These are phyloP conservation scores for Clarias laeviceps DNA, from an alignment of 2,797 vertebrate species.

Conservation along the genomic window DNA sequence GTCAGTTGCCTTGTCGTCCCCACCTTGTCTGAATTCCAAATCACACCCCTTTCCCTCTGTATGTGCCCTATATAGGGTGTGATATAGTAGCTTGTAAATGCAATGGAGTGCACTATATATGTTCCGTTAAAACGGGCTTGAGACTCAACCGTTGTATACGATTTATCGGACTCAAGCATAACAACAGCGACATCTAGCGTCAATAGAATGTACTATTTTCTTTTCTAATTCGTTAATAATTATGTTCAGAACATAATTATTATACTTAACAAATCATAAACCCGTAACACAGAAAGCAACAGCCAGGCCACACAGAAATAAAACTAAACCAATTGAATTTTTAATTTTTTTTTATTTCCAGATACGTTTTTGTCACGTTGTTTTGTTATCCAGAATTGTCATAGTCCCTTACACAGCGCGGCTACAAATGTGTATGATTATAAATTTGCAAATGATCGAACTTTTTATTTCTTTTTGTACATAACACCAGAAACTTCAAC, in stretches of 20 bases:
- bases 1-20: slow-evolving; percentile 19
- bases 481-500: neutral
- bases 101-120: neutral
- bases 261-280: neutral
- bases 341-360: neutral
- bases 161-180: neutral
- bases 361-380: too few species aligned
- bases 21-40: slow-evolving; percentile 1
- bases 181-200: slow-evolving; percentile 34
- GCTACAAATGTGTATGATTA: neutral
- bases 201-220: neutral
- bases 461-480: neutral
- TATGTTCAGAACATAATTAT: neutral
- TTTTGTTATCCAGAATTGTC: neutral
- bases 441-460: neutral
- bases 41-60: neutral
- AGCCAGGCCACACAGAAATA: neutral
- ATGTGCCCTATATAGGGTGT: neutral
- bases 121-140: neutral
- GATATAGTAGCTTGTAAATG: too few species aligned
- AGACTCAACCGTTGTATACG: neutral
- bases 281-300: too few species aligned
- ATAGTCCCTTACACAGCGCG: neutral
- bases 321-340: neutral
- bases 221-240: neutral